Evolutionary conservation across 2,888 invertebrate species (phyloP), one percentile per base, ranked within the genome.

Genomic region (Psylliodes chrysocephalus): DNA sequence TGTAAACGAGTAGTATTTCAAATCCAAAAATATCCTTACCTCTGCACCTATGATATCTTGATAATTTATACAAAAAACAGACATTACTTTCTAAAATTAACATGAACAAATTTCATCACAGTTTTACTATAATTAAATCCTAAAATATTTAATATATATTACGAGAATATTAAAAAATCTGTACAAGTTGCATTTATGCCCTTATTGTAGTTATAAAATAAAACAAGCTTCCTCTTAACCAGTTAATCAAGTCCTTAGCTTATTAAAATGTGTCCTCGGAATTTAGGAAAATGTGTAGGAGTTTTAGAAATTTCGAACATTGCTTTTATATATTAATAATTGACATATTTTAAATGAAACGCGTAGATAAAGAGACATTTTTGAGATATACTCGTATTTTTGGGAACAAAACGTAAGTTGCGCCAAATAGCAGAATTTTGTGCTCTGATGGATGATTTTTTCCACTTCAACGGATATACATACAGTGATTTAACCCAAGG

Each of bases 131-230:
- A 74, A 71, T 74, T 75, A 74, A 68, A 70, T 71, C 66, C 57
- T 66, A 67, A 49, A 60, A 68, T 64, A 52, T 67, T 68, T 71
- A 57, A 63, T 52, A 71, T 52, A 71, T 74, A 73, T 75, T 76
- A 75, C 72, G 75, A 77, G 74, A 77, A 76, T 76, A 74, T 75
- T 71, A 75, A 76, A 68, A 75, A 76, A 76, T 75, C 73, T 75
- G 72, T 76, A 76, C 77, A 76, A 72, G 68, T 71, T 49, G 15
- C 49, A 49, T 47, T 73, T 70, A 67, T 69, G 64, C 65, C 69
- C 67, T 75, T 73, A 65, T 8, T 66, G 52, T 53, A 66, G 67
- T 70, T 57, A 55, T 70, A 71, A 69, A 71, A 71, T 73, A 70
- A 71, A 69, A 69, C 60, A 61, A 68, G 64, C 55, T 55, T 70